phyloP scores from a whole-genome alignment of 2,113 vertebrate species.

The Phalacrocorax carbo region DNA sequence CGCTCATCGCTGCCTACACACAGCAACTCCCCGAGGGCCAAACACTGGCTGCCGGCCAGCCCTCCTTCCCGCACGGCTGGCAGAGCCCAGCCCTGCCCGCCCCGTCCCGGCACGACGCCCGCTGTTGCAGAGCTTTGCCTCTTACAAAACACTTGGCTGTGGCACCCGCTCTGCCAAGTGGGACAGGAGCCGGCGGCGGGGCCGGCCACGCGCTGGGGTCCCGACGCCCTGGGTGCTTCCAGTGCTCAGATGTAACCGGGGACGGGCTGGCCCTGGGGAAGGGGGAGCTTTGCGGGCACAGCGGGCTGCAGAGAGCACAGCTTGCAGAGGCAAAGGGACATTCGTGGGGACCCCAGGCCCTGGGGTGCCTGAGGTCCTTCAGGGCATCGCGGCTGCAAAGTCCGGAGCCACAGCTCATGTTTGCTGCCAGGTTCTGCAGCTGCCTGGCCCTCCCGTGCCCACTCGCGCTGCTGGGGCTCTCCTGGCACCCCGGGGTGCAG shows the following conservation, averaged over 20 bases:
- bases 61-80: background rate
- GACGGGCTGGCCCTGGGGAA: accelerated
- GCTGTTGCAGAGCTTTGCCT: background rate
- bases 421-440: background rate
- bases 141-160: background rate
- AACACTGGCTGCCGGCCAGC: background rate
- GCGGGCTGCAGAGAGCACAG: background rate
- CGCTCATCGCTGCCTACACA: constrained; percentile 39
- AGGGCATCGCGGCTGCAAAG: background rate
- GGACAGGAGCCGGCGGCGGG: background rate
- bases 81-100: background rate
- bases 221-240: background rate
- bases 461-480: accelerated
- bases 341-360: background rate
- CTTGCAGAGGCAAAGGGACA: background rate
- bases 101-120: background rate
- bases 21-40: constrained; percentile 20
- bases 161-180: background rate
- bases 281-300: background rate
- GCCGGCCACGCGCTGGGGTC: background rate
- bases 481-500: background rate
- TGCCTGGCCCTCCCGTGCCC: accelerated
- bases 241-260: background rate
- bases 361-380: background rate
- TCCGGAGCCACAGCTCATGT: accelerated